These are phyloP conservation scores for Deilephila porcellus DNA, from an alignment of 2,888 invertebrate genomes.

Conservation along the genomic window DNA sequence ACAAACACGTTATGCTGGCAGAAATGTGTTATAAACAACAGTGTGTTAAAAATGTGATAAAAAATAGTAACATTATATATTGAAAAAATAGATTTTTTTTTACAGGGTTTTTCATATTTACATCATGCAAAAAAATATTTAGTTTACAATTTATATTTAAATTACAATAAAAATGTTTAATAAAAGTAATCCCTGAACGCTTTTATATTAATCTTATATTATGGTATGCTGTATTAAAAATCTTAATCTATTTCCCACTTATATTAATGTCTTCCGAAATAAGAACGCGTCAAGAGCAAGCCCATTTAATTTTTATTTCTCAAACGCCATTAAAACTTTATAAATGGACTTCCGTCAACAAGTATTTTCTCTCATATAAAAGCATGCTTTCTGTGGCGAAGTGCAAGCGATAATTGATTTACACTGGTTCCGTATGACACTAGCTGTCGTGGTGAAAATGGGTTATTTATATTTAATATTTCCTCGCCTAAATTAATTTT, in stretches of 20 bases:
- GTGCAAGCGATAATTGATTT: constrained; percentile 18
- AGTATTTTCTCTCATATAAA: constrained; percentile 1
- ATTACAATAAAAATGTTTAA: too few species aligned
- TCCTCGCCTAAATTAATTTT: background rate
- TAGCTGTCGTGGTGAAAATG: background rate
- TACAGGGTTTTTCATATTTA: too few species aligned
- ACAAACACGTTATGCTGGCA: too few species aligned
- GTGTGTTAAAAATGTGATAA: too few species aligned
- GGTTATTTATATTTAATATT: constrained; percentile 5
- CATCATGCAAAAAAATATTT: too few species aligned
- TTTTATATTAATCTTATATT: too few species aligned
- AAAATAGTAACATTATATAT: too few species aligned
- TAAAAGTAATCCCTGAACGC: too few species aligned
- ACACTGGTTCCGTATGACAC: background rate
- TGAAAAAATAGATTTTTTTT: too few species aligned
- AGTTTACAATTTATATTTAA: too few species aligned
- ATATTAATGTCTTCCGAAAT: constrained; percentile 5
- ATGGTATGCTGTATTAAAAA: background rate
- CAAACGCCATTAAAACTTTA: background rate
- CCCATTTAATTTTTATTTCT: constrained; percentile 4
- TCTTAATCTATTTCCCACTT: background rate
- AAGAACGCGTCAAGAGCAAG: background rate
- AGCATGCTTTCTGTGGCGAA: background rate
- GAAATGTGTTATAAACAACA: too few species aligned
- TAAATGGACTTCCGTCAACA: constrained; percentile 21